Conservation (phyloP, 2,888 invertebrate genomes). For the Copidosoma aretas region DNA sequence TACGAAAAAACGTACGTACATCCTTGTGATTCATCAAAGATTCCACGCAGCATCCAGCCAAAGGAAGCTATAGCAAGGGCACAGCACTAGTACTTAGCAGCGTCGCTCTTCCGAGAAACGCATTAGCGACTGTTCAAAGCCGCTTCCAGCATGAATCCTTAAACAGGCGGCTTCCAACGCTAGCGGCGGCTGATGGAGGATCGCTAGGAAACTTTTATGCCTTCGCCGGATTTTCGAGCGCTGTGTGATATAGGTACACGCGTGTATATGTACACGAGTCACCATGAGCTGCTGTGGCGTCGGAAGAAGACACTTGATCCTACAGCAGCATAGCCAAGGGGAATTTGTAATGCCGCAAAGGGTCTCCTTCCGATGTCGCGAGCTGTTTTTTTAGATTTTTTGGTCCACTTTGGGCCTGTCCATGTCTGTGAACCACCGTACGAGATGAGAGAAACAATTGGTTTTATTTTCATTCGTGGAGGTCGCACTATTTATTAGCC, state of each 20-base stretch:
- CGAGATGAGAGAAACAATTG: too few relatives aligned
- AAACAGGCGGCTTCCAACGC: conserved; percentile 14
- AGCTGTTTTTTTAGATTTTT: too few relatives aligned
- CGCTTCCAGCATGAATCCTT: conserved; percentile 26
- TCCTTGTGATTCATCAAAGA: too few relatives aligned
- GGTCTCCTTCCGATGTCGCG: not conserved
- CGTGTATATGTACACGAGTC: not conserved
- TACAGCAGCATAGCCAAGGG: not conserved
- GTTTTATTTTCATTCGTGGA: too few relatives aligned
- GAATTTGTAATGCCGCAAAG: not conserved
- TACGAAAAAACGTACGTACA: too few relatives aligned
- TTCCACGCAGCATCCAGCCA: too few relatives aligned
- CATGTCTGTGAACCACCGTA: too few relatives aligned
- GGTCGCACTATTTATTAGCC: too few relatives aligned
- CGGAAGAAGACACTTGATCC: not conserved
- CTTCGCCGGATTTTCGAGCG: not conserved
- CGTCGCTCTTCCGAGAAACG: conserved; percentile 27
- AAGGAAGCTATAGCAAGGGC: too few relatives aligned
- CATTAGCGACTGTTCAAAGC: conserved; percentile 31
- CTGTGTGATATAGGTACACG: not conserved
- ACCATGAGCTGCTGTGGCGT: not conserved
- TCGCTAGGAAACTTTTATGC: conserved; percentile 12
- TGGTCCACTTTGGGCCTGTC: too few relatives aligned
- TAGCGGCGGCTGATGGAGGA: conserved; percentile 1
- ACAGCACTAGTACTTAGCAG: not conserved